Conservation (phyloP, 2,113 vertebrate species). For the Grammomys surdaster region DNA sequence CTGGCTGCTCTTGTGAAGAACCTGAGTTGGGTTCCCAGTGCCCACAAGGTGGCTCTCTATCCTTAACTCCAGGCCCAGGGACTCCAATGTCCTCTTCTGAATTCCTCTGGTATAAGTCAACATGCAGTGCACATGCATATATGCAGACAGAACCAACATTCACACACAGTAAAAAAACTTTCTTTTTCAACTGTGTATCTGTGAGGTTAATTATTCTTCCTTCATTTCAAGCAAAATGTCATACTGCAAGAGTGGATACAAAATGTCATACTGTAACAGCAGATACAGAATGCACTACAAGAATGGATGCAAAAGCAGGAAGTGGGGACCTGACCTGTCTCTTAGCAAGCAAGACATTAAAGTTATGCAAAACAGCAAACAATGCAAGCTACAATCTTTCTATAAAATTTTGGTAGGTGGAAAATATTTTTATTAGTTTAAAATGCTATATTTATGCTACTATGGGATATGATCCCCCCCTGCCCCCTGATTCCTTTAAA, state of each 20-base stretch:
- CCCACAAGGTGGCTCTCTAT: not conserved
- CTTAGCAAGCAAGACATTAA: constrained; percentile 15
- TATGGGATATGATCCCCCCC: not conserved
- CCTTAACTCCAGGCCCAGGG: not conserved
- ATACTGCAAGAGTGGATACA: not conserved
- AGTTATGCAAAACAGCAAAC: constrained; percentile 3
- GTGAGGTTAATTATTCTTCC: constrained; percentile 47
- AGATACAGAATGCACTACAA: not conserved
- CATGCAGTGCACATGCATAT: not conserved
- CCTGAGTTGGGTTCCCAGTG: not conserved
- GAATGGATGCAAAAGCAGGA: not conserved
- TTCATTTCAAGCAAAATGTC: constrained; percentile 55
- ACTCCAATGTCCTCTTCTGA: not conserved
- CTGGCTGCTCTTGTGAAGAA: not conserved
- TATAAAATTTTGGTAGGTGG: not conserved
- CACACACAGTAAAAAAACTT: not conserved
- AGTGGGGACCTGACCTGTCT: not conserved
- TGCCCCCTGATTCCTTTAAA: not conserved
- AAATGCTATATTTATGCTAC: constrained; percentile 58
- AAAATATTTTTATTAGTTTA: constrained; percentile 29
- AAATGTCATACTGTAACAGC: not conserved
- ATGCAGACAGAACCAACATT: not conserved
- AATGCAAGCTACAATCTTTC: not conserved
- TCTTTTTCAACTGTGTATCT: constrained; percentile 5
- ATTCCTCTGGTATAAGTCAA: not conserved